Evolutionary conservation across 2,888 invertebrate species (phyloP).

Genomic region (Aporophyla lueneburgensis): DNA sequence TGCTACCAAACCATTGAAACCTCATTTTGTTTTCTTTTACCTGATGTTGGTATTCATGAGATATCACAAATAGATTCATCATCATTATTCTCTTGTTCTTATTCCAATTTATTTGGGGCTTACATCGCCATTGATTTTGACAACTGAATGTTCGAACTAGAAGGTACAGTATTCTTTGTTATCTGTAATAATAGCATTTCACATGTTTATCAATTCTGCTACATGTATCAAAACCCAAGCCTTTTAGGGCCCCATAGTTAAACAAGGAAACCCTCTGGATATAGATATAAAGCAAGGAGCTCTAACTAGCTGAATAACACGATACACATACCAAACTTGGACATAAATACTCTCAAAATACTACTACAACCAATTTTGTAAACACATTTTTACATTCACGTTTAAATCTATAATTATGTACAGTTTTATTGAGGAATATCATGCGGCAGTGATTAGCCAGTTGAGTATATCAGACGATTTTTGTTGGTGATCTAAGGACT

Average conservation of each 20-base stretch:
- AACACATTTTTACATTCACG: constrained; percentile 33
- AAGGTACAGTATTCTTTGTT: background rate
- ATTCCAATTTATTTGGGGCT: background rate
- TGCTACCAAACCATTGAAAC: background rate
- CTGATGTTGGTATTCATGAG: background rate
- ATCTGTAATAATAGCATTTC: background rate
- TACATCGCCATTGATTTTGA: background rate
- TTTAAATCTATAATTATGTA: constrained; percentile 56
- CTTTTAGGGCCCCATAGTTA: constrained; percentile 14
- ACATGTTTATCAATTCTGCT: background rate
- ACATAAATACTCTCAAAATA: constrained; percentile 45
- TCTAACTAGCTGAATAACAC: constrained; percentile 16
- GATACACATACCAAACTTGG: constrained; percentile 30
- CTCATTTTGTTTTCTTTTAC: too few relatives aligned
- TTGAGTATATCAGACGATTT: constrained; percentile 35
- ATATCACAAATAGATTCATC: background rate
- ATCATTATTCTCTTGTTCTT: too few relatives aligned
- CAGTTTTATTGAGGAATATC: constrained; percentile 51
- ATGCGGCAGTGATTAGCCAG: constrained; percentile 37
- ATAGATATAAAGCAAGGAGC: constrained; percentile 19
- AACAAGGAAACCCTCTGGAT: constrained; percentile 4
- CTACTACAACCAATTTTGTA: constrained; percentile 44
- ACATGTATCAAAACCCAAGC: constrained; percentile 16
- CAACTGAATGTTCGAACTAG: background rate
- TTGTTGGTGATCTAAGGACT: background rate